phyloP scores from a whole-genome alignment of 2,888 invertebrate genomes.

The Tinea pellionella region DNA sequence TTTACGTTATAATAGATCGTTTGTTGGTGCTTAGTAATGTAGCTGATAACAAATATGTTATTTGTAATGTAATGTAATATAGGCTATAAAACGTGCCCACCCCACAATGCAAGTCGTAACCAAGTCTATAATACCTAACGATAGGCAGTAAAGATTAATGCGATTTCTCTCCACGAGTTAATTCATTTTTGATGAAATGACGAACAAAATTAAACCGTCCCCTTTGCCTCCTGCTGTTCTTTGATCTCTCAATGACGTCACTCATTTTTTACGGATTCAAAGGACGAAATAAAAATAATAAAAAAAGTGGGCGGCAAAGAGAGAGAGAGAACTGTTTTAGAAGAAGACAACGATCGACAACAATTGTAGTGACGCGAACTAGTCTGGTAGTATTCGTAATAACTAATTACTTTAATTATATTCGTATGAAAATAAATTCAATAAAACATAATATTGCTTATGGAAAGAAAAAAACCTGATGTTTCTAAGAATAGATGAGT shows the following conservation, averaged over 20 bases:
- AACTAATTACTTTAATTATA: not conserved
- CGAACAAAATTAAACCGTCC: not conserved
- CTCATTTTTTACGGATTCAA: not conserved
- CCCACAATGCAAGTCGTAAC: no score
- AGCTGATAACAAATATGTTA: no score
- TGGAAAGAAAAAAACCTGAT: no score
- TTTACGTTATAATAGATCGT: no score
- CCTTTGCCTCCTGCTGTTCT: not conserved
- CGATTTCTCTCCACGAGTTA: not conserved
- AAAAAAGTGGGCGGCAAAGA: not conserved
- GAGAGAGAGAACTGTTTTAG: not conserved
- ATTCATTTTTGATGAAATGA: slow-evolving; percentile 8
- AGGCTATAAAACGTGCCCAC: no score
- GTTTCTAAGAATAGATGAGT: no score
- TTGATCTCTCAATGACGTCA: not conserved
- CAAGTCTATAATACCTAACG: not conserved
- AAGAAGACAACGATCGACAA: not conserved
- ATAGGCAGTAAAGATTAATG: not conserved
- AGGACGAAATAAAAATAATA: not conserved
- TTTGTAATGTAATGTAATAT: no score
- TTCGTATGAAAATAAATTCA: no score
- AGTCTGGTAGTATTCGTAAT: not conserved
- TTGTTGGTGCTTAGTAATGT: no score
- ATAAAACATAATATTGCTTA: no score
- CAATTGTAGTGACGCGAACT: not conserved